Percentiles rank a stretch among this genome's conserved stretches.
Evolutionary conservation across 2,797 vertebrate genomes (phyloP).

Genomic region (Enteromius viviparus): DNA sequence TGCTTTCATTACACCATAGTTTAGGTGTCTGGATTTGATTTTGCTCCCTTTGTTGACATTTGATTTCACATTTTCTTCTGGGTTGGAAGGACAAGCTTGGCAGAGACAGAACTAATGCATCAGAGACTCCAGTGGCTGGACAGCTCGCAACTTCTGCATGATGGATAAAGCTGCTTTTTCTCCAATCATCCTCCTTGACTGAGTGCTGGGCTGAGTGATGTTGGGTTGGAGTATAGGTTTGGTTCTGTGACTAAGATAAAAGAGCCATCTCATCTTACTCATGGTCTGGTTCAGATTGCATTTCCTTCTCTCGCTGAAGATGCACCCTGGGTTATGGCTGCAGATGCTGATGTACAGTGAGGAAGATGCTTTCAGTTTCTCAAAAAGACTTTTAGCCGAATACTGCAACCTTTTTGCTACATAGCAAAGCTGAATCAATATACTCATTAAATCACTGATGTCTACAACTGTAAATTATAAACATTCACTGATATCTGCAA

Average conservation of each 20-base stretch:
- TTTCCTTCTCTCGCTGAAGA: constrained; percentile 38
- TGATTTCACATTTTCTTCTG: constrained; percentile 44
- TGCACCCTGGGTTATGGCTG: constrained; percentile 34
- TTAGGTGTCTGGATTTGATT: constrained; percentile 27
- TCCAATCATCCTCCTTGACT: constrained; percentile 33
- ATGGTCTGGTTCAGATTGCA: constrained; percentile 29
- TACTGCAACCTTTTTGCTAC: neutral
- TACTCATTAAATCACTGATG: neutral
- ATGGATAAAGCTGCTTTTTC: constrained; percentile 42
- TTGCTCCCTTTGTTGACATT: constrained; percentile 23
- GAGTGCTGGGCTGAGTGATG: constrained; percentile 29
- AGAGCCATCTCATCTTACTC: constrained; percentile 34
- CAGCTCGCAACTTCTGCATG: constrained; percentile 36
- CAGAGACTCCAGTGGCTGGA: constrained; percentile 16
- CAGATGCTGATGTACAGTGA: constrained; percentile 32
- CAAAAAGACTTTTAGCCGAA: neutral
- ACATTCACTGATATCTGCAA: neutral
- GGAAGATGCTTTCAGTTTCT: constrained; percentile 7
- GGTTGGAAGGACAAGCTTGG: constrained; percentile 36
- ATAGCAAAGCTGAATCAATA: constrained; percentile 3
- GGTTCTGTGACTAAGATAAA: constrained; percentile 41
- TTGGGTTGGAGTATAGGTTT: constrained; percentile 19
- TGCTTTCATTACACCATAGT: neutral
- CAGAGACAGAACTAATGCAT: constrained; percentile 31
- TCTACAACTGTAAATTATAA: neutral